These are phyloP conservation scores for Lithosia quadra DNA, from an alignment of 2,888 invertebrate species.

Conservation along the genomic window DNA sequence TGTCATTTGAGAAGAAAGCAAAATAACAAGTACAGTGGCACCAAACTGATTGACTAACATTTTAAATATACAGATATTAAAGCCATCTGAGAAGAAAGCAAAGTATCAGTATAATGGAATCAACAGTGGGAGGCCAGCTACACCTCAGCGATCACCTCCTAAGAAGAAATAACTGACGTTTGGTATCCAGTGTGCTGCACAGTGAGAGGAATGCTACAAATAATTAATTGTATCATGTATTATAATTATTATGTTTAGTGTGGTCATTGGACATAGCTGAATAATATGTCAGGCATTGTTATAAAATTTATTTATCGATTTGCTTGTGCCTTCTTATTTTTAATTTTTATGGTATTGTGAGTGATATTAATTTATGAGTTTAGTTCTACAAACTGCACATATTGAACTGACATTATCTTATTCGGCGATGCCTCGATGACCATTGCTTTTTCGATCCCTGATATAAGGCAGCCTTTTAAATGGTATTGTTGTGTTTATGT, in stretches of 20 bases:
- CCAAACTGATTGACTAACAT: slow-evolving; percentile 30
- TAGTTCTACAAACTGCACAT: slow-evolving; percentile 75
- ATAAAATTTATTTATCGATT: slow-evolving; percentile 81
- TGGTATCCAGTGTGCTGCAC: slow-evolving; percentile 83
- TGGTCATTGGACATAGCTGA: slow-evolving; percentile 81
- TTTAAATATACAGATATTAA: slow-evolving; percentile 92
- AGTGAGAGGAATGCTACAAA: slow-evolving; percentile 86
- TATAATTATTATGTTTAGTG: slow-evolving; percentile 81
- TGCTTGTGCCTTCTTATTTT: slow-evolving; percentile 85
- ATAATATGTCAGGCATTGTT: slow-evolving; percentile 75
- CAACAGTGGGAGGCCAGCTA: slow-evolving; percentile 94
- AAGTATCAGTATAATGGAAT: slow-evolving; percentile 98
- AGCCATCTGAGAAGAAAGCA: slow-evolving; percentile 99
- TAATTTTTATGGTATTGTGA: slow-evolving; percentile 80
- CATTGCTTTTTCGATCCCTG: slow-evolving; percentile 80
- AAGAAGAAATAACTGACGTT: slow-evolving; percentile 90
- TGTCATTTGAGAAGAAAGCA: slow-evolving; percentile 99
- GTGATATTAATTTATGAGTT: slow-evolving; percentile 85
- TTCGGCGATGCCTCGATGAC: slow-evolving; percentile 79
- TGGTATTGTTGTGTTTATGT: slow-evolving; percentile 70
- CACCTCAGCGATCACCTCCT: slow-evolving; percentile 93
- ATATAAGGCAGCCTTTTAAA: slow-evolving; percentile 69
- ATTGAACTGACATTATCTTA: slow-evolving; percentile 67
- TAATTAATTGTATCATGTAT: slow-evolving; percentile 84
- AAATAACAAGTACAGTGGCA: slow-evolving; percentile 90